Evolutionary conservation across 37 sponge, comb jelly and placozoan species (phyloP).

Genomic region (Hormiphora californensis): DNA sequence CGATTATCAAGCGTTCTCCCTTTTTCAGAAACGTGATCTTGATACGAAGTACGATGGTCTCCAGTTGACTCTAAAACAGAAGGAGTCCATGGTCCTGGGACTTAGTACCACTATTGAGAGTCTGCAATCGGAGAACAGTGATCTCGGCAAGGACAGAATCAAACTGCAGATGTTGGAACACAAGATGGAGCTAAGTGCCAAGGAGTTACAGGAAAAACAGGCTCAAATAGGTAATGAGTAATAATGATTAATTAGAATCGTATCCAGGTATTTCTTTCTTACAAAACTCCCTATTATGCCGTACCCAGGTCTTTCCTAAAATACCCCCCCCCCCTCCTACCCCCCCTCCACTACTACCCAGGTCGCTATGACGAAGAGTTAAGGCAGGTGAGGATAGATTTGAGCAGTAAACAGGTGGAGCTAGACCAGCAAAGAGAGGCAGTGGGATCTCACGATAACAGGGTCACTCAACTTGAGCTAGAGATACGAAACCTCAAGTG

Average conservation of each 20-base stretch:
- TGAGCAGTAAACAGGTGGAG: background rate
- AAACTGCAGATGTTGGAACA: conserved; percentile 34
- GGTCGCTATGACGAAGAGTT: background rate
- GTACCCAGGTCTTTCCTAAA: no score
- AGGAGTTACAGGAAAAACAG: conserved; percentile 3
- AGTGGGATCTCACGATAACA: conserved; percentile 7
- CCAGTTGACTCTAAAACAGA: no score
- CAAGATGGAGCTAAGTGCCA: background rate
- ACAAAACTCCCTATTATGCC: no score
- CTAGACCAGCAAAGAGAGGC: background rate
- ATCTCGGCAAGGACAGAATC: conserved; percentile 11
- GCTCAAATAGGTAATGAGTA: no score
- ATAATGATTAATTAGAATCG: no score
- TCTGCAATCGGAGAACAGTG: background rate
- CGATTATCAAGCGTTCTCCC: no score
- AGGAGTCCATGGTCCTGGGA: no score
- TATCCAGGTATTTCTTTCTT: no score
- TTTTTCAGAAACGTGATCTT: no score
- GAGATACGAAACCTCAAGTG: conserved; percentile 3
- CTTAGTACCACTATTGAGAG: background rate
- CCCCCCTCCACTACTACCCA: no score
- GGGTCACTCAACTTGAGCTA: background rate
- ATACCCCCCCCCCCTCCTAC: no score
- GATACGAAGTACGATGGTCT: no score
- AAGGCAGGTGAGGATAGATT: background rate